Evolutionary conservation across 2,797 vertebrate genomes (phyloP).

Genomic region (Gephyroberyx darwinii): DNA sequence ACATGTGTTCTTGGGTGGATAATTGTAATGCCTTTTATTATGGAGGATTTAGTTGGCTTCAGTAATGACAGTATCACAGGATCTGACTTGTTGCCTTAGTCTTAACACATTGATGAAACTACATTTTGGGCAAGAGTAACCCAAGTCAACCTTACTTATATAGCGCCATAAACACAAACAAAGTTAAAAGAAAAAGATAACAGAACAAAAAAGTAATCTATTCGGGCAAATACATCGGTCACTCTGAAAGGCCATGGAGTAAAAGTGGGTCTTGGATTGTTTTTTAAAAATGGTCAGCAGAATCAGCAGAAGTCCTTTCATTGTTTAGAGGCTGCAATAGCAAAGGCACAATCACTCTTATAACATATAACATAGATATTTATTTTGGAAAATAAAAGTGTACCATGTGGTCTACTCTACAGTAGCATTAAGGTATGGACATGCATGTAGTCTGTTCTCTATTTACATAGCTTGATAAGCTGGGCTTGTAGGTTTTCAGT

Average conservation of each 20-base stretch:
- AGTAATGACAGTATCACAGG: neutral
- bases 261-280: neutral
- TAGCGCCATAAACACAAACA: too few species aligned
- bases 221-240: conserved; percentile 36
- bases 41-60: neutral
- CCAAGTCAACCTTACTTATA: too few species aligned
- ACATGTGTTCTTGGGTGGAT: neutral
- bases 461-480: too few species aligned
- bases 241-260: neutral
- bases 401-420: too few species aligned
- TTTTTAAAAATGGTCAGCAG: neutral
- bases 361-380: too few species aligned
- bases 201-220: too few species aligned
- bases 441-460: too few species aligned
- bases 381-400: neutral
- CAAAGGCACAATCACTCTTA: neutral
- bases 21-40: neutral
- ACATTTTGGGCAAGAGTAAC: too few species aligned
- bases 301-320: conserved; percentile 9
- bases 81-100: neutral
- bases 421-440: too few species aligned
- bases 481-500: too few species aligned
- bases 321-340: conserved; percentile 39
- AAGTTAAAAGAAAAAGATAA: too few species aligned
- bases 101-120: too few species aligned